Percentiles rank a stretch among this genome's conserved stretches.
These are phyloP conservation scores for Malurus elegans DNA, from an alignment of 2,113 vertebrate genomes.

Conservation along the genomic window DNA sequence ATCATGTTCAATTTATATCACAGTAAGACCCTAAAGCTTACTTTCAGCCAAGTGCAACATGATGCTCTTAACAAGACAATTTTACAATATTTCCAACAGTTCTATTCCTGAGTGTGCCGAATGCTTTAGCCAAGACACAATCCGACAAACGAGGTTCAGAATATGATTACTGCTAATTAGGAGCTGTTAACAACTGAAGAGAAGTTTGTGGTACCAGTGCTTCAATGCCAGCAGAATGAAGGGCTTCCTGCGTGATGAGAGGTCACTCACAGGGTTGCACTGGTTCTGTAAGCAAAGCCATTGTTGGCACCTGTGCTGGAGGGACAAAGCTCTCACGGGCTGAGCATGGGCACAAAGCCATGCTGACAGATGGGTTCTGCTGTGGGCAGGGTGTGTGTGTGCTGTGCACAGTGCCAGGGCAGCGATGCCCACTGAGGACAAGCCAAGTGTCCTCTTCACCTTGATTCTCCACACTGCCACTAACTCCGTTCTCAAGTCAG, in stretches of 20 bases:
- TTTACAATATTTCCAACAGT: neutral
- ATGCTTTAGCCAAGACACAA: conserved; percentile 11
- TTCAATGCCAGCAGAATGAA: conserved; percentile 35
- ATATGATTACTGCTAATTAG: conserved; percentile 67
- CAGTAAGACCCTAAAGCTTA: neutral
- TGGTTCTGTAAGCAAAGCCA: neutral
- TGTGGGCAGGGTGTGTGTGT: neutral
- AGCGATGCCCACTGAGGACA: neutral
- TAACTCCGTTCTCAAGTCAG: neutral
- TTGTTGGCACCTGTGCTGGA: conserved; percentile 53
- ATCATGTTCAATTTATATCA: neutral
- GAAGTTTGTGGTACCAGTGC: conserved; percentile 26
- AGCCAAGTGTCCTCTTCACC: neutral
- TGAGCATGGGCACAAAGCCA: conserved; percentile 56
- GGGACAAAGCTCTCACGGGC: neutral
- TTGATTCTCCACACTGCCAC: neutral
- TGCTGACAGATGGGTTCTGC: conserved; percentile 63
- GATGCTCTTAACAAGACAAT: neutral
- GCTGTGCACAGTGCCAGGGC: neutral
- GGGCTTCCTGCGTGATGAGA: conserved; percentile 42
- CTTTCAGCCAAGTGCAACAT: neutral
- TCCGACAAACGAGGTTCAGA: conserved; percentile 40
- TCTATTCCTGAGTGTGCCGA: conserved; percentile 37
- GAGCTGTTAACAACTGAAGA: conserved; percentile 64
- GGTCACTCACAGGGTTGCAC: conserved; percentile 37